A percentile compares a stretch with the other conserved stretches of the same genome.
These are phyloP conservation scores for Tetramorium bicarinatum DNA, from an alignment of 2,888 invertebrate genomes.

Conservation along the genomic window DNA sequence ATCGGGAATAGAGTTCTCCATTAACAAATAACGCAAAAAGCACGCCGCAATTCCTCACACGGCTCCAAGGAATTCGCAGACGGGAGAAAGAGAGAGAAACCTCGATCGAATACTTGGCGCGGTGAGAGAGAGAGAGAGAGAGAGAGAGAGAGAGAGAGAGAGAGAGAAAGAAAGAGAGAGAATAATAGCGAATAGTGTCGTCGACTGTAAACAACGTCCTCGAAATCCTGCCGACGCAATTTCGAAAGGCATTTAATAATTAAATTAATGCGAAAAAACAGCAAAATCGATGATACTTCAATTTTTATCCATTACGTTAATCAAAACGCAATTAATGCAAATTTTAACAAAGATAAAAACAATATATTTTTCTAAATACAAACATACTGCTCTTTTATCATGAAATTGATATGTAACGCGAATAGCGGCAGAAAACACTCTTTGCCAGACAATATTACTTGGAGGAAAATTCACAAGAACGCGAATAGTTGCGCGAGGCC, in stretches of 20 bases:
- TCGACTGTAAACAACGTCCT: conserved; percentile 34
- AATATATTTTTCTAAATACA: neutral
- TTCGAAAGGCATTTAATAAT: neutral
- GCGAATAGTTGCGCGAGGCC: conserved; percentile 15
- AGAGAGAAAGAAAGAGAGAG: neutral
- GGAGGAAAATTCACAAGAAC: neutral
- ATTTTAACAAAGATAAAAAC: neutral
- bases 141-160: neutral
- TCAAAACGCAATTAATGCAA: neutral
- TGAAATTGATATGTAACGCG: neutral
- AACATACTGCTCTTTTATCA: neutral
- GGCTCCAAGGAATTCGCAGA: conserved; percentile 21
- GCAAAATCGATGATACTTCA: neutral
- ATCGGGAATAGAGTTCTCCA: conserved; percentile 47
- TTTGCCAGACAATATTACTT: conserved; percentile 32
- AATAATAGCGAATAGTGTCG: neutral
- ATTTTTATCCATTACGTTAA: neutral
- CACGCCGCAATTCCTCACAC: conserved; percentile 39
- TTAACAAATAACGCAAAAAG: conserved; percentile 50
- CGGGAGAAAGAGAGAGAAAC: neutral
- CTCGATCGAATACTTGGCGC: conserved; percentile 43
- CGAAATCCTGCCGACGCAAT: neutral
- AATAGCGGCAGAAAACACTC: neutral
- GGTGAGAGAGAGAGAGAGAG: neutral
- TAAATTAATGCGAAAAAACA: neutral